Evolutionary conservation across 2,888 invertebrate species (phyloP), one percentile per base, ranked within the genome.

Genomic region (Lottia scabra): DNA sequence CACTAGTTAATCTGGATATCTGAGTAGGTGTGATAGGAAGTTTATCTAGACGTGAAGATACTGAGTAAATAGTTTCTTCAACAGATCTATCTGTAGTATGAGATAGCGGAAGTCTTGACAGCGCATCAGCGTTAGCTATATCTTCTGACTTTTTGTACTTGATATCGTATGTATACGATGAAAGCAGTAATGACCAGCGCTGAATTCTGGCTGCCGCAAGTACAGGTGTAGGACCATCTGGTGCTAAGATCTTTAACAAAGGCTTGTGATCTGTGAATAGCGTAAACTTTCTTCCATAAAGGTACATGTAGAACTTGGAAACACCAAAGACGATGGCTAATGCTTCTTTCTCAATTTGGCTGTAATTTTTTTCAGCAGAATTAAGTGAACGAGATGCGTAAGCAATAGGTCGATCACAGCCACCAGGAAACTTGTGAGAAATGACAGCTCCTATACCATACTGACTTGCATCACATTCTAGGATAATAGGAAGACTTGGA

Each of bases 321-420:
- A 68, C 68, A 6, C 68, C 68, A 43, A 23, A 75, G 15, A 73
- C 70, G 16, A 76, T 71, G 10, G 85, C 80, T 44, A 88, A 77
- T 44, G 88, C 87, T 80, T 87, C 89, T 73, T 87, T 87, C 63
- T 89, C 88, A 26, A 89, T 72, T 73, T 87, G 87, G n/a, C 85
- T 82, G 76, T 89, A 89, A 23, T 84, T 75, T 27, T 46, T 46
- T 46, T 79, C 78, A 10, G 73, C 67, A n/a, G n/a, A n/a, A n/a
- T n/a, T n/a, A n/a, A n/a, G n/a, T n/a, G n/a, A n/a, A n/a, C n/a
- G n/a, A n/a, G 12, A 44, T 15, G 10, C 78, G 43, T 0, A 68
- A 2, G 65, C 68, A 38, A 68, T 69, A 19, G 72, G 72, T 38
- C 68, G 19, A 19, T 69, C 65, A 3, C 46, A 30, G 8, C 68